phyloP scores from a whole-genome alignment of 2,113 vertebrate genomes.

The Butorides virescens region DNA sequence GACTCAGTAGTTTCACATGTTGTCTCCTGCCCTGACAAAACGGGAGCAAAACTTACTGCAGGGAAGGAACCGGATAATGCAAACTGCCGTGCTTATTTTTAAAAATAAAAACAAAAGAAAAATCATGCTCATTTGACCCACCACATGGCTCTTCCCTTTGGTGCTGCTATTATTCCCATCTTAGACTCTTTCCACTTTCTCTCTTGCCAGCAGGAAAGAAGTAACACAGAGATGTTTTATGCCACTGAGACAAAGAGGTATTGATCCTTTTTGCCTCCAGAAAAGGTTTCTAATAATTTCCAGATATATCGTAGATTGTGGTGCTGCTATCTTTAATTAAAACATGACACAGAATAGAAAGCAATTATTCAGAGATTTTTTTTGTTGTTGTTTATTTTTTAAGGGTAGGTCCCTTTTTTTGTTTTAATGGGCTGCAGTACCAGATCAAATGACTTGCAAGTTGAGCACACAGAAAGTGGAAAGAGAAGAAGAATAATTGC shows the following conservation, averaged over 20 bases:
- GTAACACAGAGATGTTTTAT: constrained; percentile 73
- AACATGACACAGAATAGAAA: constrained; percentile 72
- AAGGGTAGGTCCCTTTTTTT: constrained; percentile 1
- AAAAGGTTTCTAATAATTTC: constrained; percentile 79
- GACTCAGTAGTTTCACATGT: rapidly evolving
- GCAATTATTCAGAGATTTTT: constrained; percentile 55
- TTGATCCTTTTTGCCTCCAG: constrained; percentile 75
- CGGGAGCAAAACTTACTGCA: background rate
- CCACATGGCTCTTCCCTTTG: background rate
- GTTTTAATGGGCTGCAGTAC: constrained; percentile 19
- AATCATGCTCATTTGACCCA: background rate
- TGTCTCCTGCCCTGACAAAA: background rate
- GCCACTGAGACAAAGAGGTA: constrained; percentile 74
- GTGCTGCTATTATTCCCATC: constrained; percentile 30
- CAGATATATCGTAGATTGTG: constrained; percentile 71
- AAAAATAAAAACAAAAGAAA: background rate
- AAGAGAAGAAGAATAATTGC: background rate
- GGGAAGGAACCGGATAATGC: background rate
- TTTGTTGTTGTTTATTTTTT: background rate
- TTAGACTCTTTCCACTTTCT: constrained; percentile 21
- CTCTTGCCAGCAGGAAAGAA: constrained; percentile 59
- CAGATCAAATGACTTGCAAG: background rate
- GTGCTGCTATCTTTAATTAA: constrained; percentile 78
- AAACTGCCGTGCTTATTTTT: background rate
- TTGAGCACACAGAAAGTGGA: background rate